Base-by-base conservation (phyloP, 1,140 invertebrate genomes). In the Heliconius hermathena region DNA sequence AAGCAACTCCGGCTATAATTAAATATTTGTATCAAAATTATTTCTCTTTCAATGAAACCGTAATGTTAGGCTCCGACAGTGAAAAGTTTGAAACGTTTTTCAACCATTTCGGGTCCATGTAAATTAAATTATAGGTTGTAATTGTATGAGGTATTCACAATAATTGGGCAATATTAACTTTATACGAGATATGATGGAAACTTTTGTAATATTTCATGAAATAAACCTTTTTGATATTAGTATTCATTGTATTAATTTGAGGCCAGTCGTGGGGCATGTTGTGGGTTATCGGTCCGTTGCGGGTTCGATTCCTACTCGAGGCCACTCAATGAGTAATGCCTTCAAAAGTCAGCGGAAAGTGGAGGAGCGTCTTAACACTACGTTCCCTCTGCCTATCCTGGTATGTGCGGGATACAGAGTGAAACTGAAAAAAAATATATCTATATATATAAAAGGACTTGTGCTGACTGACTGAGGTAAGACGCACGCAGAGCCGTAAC, bases 1-100 rank as follows among this genome's bases (percentile, higher is more conserved):
- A 66, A 26, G 60, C 22, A 11, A 66, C 22, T 66, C 60, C 26
- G 22, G n/a, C 22, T 66, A 66, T 66, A 66, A 66, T 66, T 66
- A 66, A 66, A 66, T 66, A 66, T 66, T 66, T 66, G 60, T 66
- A 26, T 29, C 60, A 26, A 66, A 66, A 26, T 66, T 66, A 66
- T 66, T 66, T 29, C 60, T 66, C 60, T 66, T 66, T 66, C 22
- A 66, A 66, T 66, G 60, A 29, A 66, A 66, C 60, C 60, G 22
- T 66, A 66, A 66, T 66, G 22, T 66, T 66, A 66, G 60, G 60
- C 13, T 52, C 2, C 49, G 18, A 6, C 49, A 57, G 54, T 57
- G 60, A 66, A 66, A 66, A 66, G 11, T 66, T 66, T 26, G 1
- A n/a, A 66, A 26, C 60, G 60, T 66, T 66, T 66, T 66, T 66